Conservation (phyloP, 2,113 vertebrate species). For the Phalacrocorax pelagicus region DNA sequence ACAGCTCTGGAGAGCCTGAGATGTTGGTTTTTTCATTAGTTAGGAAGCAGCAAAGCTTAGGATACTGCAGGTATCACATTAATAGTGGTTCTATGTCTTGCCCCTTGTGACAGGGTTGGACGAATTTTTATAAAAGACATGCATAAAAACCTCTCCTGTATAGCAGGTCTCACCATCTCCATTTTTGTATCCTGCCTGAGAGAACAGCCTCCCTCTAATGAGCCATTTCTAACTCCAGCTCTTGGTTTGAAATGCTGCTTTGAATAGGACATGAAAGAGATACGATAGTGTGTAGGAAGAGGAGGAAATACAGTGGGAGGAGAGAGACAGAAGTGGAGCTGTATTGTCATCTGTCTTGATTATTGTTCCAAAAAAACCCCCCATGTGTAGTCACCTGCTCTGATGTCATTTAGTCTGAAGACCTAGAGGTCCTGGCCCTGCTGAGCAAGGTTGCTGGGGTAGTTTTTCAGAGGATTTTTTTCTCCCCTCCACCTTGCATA, state of each 20-base stretch:
- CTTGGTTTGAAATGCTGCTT: conserved; percentile 55
- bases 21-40: not conserved
- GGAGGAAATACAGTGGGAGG: conserved; percentile 61
- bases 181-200: not conserved
- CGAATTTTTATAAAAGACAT: not conserved
- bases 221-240: conserved; percentile 12
- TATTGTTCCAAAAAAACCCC: not conserved
- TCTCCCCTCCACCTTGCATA: not conserved
- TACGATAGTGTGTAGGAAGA: conserved; percentile 46
- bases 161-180: not conserved
- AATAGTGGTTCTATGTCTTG: not conserved
- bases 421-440: not conserved
- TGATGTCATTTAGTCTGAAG: conserved; percentile 12
- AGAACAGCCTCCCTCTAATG: not conserved
- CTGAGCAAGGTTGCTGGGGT: not conserved
- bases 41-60: not conserved
- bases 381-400: conserved; percentile 12
- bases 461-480: not conserved
- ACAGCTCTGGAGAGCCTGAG: not conserved
- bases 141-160: not conserved
- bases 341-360: conserved; percentile 52
- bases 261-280: conserved; percentile 60
- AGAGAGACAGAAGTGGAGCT: conserved; percentile 48
- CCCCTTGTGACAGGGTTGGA: not conserved
- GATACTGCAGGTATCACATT: not conserved